Conservation (phyloP, 92 coral and sea anemone species). For the Actinostola sp. region DNA sequence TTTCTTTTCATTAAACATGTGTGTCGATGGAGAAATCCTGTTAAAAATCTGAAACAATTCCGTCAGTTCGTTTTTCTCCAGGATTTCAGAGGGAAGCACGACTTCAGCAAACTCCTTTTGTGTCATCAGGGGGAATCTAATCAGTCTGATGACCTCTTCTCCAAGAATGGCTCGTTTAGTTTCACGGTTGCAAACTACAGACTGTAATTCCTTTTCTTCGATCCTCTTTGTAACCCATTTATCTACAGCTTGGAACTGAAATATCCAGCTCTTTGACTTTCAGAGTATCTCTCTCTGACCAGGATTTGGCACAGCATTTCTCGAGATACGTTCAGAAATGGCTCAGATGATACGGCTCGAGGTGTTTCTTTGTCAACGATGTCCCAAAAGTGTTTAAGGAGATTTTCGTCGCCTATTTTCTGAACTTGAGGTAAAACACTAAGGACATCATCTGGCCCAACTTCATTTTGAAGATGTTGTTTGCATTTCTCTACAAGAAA, state of each 20-base stretch:
- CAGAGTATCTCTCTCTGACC: slow-evolving; percentile 62
- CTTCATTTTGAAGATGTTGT: too few species aligned
- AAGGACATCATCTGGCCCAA: too few species aligned
- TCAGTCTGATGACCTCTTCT: slow-evolving; percentile 12
- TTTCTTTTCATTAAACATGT: neutral
- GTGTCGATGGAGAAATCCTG: neutral
- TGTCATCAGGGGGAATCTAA: slow-evolving; percentile 48
- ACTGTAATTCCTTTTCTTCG: slow-evolving; percentile 12
- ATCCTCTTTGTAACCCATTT: slow-evolving; percentile 53
- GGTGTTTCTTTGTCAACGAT: slow-evolving; percentile 52
- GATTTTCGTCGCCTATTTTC: too few species aligned
- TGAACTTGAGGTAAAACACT: too few species aligned
- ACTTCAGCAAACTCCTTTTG: slow-evolving; percentile 37
- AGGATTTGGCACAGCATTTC: slow-evolving; percentile 45
- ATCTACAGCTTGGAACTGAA: slow-evolving; percentile 61
- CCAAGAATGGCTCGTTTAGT: slow-evolving; percentile 34
- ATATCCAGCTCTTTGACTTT: slow-evolving; percentile 59
- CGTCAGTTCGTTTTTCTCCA: slow-evolving; percentile 24
- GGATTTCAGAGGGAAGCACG: slow-evolving; percentile 20
- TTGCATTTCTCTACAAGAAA: neutral
- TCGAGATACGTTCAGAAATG: slow-evolving; percentile 37
- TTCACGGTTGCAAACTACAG: neutral
- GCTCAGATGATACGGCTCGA: slow-evolving; percentile 52
- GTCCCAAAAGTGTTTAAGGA: slow-evolving; percentile 63
- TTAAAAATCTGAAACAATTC: slow-evolving; percentile 27